Conservation (phyloP, 2,113 vertebrate species). For the Rattus rattus region DNA sequence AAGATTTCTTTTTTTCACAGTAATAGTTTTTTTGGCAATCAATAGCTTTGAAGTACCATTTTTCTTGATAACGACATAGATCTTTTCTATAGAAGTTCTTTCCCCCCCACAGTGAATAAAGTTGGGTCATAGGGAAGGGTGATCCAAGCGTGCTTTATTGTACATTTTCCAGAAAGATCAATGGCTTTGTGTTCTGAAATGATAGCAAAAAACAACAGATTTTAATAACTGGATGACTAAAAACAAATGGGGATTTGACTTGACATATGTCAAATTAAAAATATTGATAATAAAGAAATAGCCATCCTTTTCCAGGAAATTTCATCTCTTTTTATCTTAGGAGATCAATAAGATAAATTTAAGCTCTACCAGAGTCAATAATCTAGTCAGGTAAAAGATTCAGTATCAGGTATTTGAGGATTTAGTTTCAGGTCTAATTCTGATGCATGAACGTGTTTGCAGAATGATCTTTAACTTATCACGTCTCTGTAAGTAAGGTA, state of each 20-base stretch:
- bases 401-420: conserved; percentile 49
- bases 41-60: conserved; percentile 78
- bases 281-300: conserved; percentile 72
- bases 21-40: conserved; percentile 81
- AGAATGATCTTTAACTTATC: conserved; percentile 47
- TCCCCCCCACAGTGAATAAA: conserved; percentile 29
- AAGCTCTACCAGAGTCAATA: conserved; percentile 59
- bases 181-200: conserved; percentile 60
- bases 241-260: conserved; percentile 62
- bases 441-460: conserved; percentile 63
- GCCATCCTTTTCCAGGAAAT: conserved; percentile 74
- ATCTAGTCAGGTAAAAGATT: conserved; percentile 64
- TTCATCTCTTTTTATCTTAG: conserved; percentile 71
- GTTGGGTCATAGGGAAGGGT: conserved; percentile 48
- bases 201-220: conserved; percentile 59
- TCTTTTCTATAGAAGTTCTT: conserved; percentile 51
- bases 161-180: conserved; percentile 64
- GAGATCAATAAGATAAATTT: conserved; percentile 73
- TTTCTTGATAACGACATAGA: conserved; percentile 74
- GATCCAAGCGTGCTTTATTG: conserved; percentile 45
- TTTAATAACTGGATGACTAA: conserved; percentile 58
- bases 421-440: conserved; percentile 67
- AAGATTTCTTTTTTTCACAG: conserved; percentile 76
- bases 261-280: conserved; percentile 73
- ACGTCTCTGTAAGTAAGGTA: conserved; percentile 31